These are phyloP conservation scores for Anolis carolinensis DNA, from an alignment of 2,113 vertebrate genomes.

Conservation along the genomic window DNA sequence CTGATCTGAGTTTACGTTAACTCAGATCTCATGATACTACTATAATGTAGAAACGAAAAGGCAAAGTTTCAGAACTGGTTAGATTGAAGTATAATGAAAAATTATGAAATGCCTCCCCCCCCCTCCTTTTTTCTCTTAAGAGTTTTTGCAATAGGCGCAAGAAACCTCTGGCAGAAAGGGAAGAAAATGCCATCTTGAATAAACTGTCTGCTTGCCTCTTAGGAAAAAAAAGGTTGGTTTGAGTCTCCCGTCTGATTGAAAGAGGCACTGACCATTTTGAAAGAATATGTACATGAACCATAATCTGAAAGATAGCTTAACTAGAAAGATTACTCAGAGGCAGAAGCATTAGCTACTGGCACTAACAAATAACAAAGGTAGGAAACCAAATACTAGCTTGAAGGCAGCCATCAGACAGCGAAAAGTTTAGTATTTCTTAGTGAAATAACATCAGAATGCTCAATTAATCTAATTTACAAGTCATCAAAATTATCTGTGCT, in stretches of 20 bases:
- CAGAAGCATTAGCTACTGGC: neutral
- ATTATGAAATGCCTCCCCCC: neutral
- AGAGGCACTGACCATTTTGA: neutral
- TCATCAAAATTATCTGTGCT: neutral
- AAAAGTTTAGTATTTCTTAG: neutral
- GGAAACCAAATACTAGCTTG: neutral
- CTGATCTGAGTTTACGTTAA: neutral
- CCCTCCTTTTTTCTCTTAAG: neutral
- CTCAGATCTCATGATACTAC: neutral
- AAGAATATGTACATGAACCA: neutral
- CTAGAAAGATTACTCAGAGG: neutral
- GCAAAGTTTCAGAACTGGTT: neutral
- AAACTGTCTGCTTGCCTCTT: neutral
- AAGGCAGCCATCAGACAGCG: neutral
- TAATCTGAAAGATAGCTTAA: neutral
- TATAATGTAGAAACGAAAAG: neutral
- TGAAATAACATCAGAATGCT: neutral
- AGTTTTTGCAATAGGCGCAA: neutral
- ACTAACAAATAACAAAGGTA: neutral
- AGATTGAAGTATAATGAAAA: neutral
- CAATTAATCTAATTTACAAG: constrained; percentile 7
- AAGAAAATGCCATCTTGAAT: neutral
- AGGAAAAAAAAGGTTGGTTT: neutral
- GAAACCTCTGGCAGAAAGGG: neutral
- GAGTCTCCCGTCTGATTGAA: neutral